phyloP scores from a whole-genome alignment of 2,888 invertebrate genomes.

The Apocheima hispidaria region DNA sequence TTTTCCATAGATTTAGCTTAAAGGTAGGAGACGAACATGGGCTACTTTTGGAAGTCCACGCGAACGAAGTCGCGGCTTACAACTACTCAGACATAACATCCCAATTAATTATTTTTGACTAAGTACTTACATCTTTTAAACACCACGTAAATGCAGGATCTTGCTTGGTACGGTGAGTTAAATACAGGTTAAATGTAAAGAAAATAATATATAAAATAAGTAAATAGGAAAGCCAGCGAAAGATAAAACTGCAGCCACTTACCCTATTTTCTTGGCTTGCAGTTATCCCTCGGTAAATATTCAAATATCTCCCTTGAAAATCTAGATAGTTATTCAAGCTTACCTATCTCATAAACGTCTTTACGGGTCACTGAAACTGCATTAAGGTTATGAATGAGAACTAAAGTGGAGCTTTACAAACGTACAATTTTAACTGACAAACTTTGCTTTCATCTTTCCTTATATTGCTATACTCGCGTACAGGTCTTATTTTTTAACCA shows the following conservation, averaged over 20 bases:
- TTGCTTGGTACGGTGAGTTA: not conserved
- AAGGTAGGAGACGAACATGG: too few relatives aligned
- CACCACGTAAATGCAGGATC: too few relatives aligned
- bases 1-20: too few relatives aligned
- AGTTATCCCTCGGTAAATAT: constrained; percentile 24
- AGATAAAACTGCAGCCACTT: constrained; percentile 22
- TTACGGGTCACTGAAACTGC: constrained; percentile 32
- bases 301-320: constrained; percentile 23
- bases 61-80: too few relatives aligned
- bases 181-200: not conserved
- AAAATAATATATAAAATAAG: not conserved
- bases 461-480: too few relatives aligned
- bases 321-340: constrained; percentile 38
- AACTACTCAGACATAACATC: too few relatives aligned
- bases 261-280: constrained; percentile 13
- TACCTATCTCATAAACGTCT: constrained; percentile 41
- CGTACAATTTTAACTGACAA: too few relatives aligned
- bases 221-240: not conserved
- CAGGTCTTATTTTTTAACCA: too few relatives aligned
- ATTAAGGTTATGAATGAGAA: constrained; percentile 30
- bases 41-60: too few relatives aligned
- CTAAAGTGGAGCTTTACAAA: constrained; percentile 15
- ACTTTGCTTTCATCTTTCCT: too few relatives aligned
- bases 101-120: too few relatives aligned
- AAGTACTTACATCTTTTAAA: too few relatives aligned